Base-by-base conservation (phyloP, 2,113 vertebrate species). In the Trematomus loennbergii region DNA sequence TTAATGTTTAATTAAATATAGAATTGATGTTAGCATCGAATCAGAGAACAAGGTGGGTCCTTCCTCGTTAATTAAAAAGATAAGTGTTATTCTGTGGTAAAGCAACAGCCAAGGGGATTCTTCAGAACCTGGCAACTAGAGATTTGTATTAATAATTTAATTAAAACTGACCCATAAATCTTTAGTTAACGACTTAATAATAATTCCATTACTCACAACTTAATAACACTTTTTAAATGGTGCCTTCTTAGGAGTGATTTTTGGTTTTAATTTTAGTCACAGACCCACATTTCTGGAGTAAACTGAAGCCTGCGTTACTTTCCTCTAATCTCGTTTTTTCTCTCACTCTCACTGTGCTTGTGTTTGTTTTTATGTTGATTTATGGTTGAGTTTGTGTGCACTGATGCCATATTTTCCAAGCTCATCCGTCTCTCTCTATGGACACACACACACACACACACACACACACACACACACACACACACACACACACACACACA, bases 341-440 rank as follows among this genome's bases (percentile, higher is more conserved):
- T 68, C 18, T 29, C 12, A 8, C 11, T 63, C 17, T 36, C 29
- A 66, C n/a, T 9, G 52, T 72, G 59, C 62, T 74, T 50, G 43
- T 78, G 9, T 60, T 4, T 68, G 58, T 64, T 29, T 65, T 45
- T 22, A 45, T 61, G 18, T 80, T 80, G 46, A 61, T 75, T 66
- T 45, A 79, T 29, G 11, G 59, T 2, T 15, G 59, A 3, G 17
- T 65, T 53, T 71, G n/a, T 52, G 15, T 54, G 45, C 18, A 52
- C 20, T 25, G 20, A 73, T 10, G 48, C 8, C 46, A 57, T 68
- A 67, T 68, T 68, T 68, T 17, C 33, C 6, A 75, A 45, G 43
- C 55, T 43, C 15, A 55, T n/a, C 6, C 20, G 1, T 40, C 36
- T 40, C 36, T 40, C 7, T 49, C 48, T 18, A 48, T 36, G 12